Evolutionary conservation across 2,113 vertebrate species (phyloP), one percentile per base, ranked within the genome.

Genomic region (Anas platyrhynchos): DNA sequence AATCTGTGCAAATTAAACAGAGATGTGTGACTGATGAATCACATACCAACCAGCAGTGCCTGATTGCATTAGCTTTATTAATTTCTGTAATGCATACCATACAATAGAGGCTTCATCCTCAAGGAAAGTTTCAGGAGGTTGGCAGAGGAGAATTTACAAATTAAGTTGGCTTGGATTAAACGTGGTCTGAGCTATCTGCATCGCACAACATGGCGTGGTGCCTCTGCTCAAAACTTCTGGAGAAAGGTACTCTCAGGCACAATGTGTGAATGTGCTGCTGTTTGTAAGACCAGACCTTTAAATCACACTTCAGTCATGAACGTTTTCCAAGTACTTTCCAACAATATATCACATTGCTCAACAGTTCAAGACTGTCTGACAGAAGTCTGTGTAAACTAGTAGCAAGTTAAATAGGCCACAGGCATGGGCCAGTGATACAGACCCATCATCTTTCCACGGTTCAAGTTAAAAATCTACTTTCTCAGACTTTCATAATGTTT

Each of bases 21-120:
- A 78, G 82, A 76, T 93, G 90, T 95, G 96, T 95, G 95, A 89
- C 91, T 91, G 94, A 93, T 97, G 95, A 96, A 44, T 93, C 92
- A 95, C 88, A 62, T 52, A 1, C 80, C 86, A 91, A 83, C 95
- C 69, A 91, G 14, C 81, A 84, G 76, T 43, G 62, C 76, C 73
- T 31, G 77, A 96, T 96, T 96, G 87, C 86, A 87, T 92, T 93
- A 91, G 61, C 73, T 89, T 76, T 76, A 89, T 86, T 89, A 89
- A 92, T 91, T 95, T 92, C 77, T 95, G 58, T 25, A 95, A 66
- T 16, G 26, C 48, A 76, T 11, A 31, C 77, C 29, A 5, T 62
- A 14, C 68, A 82, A 55, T 4, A 32, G 69, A 54, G 54, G 44
- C 92, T 85, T 86, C 90, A 56, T 75, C 92, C 86, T 93, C 73